phyloP scores from a whole-genome alignment of 2,113 vertebrate species.

The Campylomormyrus numenius region DNA sequence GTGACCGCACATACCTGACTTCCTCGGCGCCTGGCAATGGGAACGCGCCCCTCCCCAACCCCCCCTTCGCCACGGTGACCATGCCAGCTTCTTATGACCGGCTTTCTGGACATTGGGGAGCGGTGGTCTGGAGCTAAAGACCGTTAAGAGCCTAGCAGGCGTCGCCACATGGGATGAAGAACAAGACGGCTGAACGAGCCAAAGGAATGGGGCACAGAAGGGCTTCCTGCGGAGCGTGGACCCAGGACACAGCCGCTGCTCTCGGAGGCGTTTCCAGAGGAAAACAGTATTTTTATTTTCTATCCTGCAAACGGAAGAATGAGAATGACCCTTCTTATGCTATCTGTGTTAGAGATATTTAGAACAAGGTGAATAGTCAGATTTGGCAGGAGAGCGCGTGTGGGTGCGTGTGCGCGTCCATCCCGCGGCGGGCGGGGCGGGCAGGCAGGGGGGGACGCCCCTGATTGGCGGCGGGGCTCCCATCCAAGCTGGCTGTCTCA shows the following conservation, averaged over 20 bases:
- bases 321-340: conserved; percentile 28
- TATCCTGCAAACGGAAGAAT: conserved; percentile 8
- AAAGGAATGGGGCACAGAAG: conserved; percentile 44
- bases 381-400: conserved; percentile 16
- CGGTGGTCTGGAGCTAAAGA: conserved; percentile 52
- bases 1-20: conserved; percentile 76
- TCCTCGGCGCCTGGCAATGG: conserved; percentile 65
- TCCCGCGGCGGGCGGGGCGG: neutral
- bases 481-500: neutral
- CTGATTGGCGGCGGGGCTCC: neutral
- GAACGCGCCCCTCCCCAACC: conserved; percentile 63
- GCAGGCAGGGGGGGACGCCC: neutral
- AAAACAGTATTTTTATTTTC: conserved; percentile 47
- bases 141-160: conserved; percentile 20
- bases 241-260: conserved; percentile 34
- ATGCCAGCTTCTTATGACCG: conserved; percentile 57
- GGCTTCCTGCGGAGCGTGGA: neutral
- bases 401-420: neutral
- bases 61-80: conserved; percentile 50
- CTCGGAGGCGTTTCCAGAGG: conserved; percentile 30
- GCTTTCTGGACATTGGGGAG: conserved; percentile 45
- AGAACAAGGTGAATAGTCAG: conserved; percentile 45
- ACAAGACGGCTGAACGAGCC: neutral
- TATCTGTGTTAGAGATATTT: conserved; percentile 15
- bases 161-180: conserved; percentile 28